Percentiles rank a stretch among this genome's conserved stretches.
phyloP scores from a whole-genome alignment of 2,113 vertebrate genomes.

The Sinosuthora webbiana region DNA sequence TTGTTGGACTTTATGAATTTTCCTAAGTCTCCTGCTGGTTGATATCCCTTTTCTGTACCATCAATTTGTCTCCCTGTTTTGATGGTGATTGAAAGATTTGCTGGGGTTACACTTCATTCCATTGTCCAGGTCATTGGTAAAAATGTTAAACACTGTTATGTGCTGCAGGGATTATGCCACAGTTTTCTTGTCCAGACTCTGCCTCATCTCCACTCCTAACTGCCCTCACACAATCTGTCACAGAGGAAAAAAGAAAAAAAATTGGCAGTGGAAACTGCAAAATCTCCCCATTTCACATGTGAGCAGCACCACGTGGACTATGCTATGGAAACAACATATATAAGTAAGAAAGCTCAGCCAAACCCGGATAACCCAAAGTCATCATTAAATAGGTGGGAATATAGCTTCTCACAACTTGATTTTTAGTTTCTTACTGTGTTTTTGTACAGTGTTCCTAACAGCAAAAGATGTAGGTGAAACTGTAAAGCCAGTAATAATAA shows the following conservation, averaged over 20 bases:
- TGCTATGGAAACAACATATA: neutral
- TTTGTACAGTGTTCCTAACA: neutral
- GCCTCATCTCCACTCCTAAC: neutral
- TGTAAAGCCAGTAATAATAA: constrained; percentile 33
- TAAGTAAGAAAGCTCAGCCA: neutral
- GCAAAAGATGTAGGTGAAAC: constrained; percentile 9
- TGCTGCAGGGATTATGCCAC: neutral
- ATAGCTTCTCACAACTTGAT: neutral
- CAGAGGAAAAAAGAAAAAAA: no score
- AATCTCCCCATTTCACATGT: neutral
- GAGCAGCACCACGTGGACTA: neutral
- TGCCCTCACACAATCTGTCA: neutral
- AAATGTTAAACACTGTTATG: neutral
- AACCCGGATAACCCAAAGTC: neutral
- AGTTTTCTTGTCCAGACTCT: neutral
- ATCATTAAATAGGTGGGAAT: neutral
- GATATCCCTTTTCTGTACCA: neutral
- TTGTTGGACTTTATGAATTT: neutral
- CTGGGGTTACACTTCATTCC: neutral
- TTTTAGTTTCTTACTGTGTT: neutral
- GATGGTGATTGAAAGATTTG: neutral
- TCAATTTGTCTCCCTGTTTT: neutral
- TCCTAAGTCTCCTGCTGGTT: neutral
- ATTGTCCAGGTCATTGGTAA: neutral
- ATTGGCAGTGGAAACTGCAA: neutral